Base-by-base conservation (phyloP, 2,888 invertebrate genomes). In the Chrysodeixis includens region DNA sequence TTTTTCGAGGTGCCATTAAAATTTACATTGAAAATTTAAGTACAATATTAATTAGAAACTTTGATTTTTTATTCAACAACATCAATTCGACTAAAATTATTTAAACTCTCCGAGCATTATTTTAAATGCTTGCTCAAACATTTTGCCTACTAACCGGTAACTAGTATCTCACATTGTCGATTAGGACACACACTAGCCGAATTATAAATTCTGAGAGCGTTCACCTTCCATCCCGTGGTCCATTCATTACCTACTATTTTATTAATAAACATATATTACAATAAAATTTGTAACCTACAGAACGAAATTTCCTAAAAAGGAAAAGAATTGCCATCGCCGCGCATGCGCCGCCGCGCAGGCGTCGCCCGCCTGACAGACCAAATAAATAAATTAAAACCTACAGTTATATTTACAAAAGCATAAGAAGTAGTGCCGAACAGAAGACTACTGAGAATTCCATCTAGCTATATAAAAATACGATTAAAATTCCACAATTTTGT, bases 201-300 rank as follows among this genome's bases (percentile, higher is more conserved):
- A 90, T 91, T 89, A 90, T 88, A 88, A 88, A 91, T 92, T 93
- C 94, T 93, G 94, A 94, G 94, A 94, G 94, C 93, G 83, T 88
- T 87, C 88, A 79, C 86, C 89, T 89, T 89, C 89, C 91, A 87
- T 90, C 92, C 86, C 90, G 88, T 93, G 93, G 93, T 93, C 92
- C 93, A 91, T 92, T 90, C 94, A 92, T 92, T 92, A 90, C 89
- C 88, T 89, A 89, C 88, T 89, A 89, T 80, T 89, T 88, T 88
- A 90, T 88, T 86, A 85, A 87, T 90, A 91, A 89, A 89, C 86
- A 86, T 89, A 90, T 91, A 86, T 92, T 94, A 94, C 94, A 94
- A 93, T 95, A 94, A 93, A 94, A 93, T 95, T 93, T 94, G 90
- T 93, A 94, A 93, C 92, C 94, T 95, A 94, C 83, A 91, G 91